Evolutionary conservation across 2,113 vertebrate genomes (phyloP), one percentile per base, ranked within the genome.

Genomic region (Narcine bancroftii): DNA sequence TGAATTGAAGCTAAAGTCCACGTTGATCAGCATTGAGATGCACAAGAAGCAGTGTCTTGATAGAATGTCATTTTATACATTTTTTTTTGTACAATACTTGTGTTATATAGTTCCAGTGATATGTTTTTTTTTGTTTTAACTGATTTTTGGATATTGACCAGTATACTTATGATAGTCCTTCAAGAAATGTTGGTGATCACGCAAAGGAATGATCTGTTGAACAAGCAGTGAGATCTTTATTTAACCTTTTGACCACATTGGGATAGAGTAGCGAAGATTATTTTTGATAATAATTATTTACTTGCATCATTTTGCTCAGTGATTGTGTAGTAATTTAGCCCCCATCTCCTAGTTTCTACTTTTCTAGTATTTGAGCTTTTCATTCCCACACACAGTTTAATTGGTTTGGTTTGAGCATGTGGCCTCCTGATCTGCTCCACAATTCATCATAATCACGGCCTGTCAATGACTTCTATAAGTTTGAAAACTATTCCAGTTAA

Each of bases 101-200:
- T 89, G 87, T 91, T 69, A 69, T 69, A 69, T 69, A 91, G n/a
- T 33, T 91, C 39, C 63, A 47, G 71, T 63, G 26, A 91, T 66
- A 42, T 91, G 47, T 33, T 91, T 87, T 87, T 63, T 4, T 71
- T 69, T 91, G 39, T 79, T 79, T 47, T 10, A 69, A 85, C n/a
- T 24, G 26, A 36, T 60, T n/a, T 83, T 87, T 87, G 81, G 17
- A 87, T 87, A 87, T 33, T 21, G 81, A 60, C 17, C 71, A 1
- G 33, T n/a, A n/a, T 72, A 72, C 81, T 60, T 87, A 36, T 50
- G 81, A 60, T 60, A 53, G n/a, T 17, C n/a, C 33, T 87, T 87
- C 81, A 36, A 60, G 53, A 71, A 69, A 71, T 26, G 21, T 65
- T 89, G 53, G 56, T 60, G 15, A 71, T 71, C 17, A 71, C n/a